Conservation (phyloP, 2,888 invertebrate species). For the Parnassius glacialis region DNA sequence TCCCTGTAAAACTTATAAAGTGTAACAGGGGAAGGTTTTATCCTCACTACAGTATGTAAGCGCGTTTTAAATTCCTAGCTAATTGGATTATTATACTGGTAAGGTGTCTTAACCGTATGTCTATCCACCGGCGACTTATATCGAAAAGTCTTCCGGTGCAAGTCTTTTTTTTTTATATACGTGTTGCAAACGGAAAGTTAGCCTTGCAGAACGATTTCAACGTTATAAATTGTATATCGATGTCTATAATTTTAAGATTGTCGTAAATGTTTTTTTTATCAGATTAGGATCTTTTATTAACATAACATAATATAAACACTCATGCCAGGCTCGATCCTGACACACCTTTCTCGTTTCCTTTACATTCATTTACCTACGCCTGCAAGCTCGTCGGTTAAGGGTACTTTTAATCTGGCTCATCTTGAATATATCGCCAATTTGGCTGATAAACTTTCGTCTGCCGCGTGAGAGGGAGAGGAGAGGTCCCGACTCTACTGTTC, state of each 20-base stretch:
- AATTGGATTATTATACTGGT: constrained; percentile 63
- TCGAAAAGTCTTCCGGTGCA: constrained; percentile 35
- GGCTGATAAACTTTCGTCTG: too few species aligned
- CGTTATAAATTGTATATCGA: constrained; percentile 18
- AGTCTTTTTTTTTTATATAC: constrained; percentile 42
- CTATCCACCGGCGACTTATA: constrained; percentile 32
- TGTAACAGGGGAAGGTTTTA: constrained; percentile 36
- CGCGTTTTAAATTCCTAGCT: constrained; percentile 53
- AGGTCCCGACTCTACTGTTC: too few species aligned
- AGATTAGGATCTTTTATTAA: too few species aligned
- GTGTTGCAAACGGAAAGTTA: constrained; percentile 44
- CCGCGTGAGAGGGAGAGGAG: too few species aligned
- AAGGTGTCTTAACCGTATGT: constrained; percentile 40
- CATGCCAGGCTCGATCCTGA: too few species aligned
- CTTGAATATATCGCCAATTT: too few species aligned
- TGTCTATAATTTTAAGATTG: constrained; percentile 11
- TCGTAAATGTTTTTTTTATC: too few species aligned
- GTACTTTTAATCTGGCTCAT: too few species aligned
- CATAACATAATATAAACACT: too few species aligned
- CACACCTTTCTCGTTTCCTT: too few species aligned
- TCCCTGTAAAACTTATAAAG: background rate
- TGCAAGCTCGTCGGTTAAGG: too few species aligned
- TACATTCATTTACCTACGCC: too few species aligned
- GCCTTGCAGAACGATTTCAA: constrained; percentile 29
- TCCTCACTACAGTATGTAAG: constrained; percentile 41